A percentile compares a stretch with the other conserved stretches of the same genome.
Conservation (phyloP, 2,113 vertebrate genomes). For the Petromus typicus region DNA sequence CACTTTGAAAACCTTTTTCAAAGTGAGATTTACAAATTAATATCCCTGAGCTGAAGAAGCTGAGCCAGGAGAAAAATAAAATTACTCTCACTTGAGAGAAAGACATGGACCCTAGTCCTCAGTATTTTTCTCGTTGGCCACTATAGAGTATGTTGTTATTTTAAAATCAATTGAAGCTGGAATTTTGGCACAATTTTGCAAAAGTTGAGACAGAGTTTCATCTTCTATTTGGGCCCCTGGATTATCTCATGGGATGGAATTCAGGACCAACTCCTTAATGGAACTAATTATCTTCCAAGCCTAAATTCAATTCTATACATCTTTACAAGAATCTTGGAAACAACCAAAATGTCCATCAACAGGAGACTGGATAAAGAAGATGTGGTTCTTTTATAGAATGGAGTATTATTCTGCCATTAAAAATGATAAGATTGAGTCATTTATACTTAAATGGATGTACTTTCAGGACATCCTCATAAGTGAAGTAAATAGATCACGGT, state of each 20-base stretch:
- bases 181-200: slow-evolving; percentile 67
- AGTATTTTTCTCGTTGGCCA: slow-evolving; percentile 68
- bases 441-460: too few species aligned
- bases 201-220: slow-evolving; percentile 69
- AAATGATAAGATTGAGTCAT: too few species aligned
- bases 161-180: slow-evolving; percentile 63
- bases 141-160: slow-evolving; percentile 61
- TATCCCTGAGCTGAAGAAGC: slow-evolving; percentile 10
- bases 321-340: slow-evolving; percentile 63
- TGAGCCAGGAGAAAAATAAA: slow-evolving; percentile 61
- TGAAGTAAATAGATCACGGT: too few species aligned
- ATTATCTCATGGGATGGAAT: slow-evolving; percentile 73
- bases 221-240: slow-evolving; percentile 76
- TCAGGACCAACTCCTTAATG: slow-evolving; percentile 46
- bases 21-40: slow-evolving; percentile 30
- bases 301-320: slow-evolving; percentile 24
- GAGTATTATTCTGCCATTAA: too few species aligned
- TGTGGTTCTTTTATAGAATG: too few species aligned
- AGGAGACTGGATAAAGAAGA: too few species aligned
- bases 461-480: too few species aligned
- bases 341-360: too few species aligned
- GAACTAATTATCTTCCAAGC: slow-evolving; percentile 75
- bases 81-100: slow-evolving; percentile 62
- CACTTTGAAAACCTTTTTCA: slow-evolving; percentile 34
- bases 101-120: slow-evolving; percentile 38